phyloP scores from a whole-genome alignment of 23 tunicate genomes.

The Ascidia mentula region DNA sequence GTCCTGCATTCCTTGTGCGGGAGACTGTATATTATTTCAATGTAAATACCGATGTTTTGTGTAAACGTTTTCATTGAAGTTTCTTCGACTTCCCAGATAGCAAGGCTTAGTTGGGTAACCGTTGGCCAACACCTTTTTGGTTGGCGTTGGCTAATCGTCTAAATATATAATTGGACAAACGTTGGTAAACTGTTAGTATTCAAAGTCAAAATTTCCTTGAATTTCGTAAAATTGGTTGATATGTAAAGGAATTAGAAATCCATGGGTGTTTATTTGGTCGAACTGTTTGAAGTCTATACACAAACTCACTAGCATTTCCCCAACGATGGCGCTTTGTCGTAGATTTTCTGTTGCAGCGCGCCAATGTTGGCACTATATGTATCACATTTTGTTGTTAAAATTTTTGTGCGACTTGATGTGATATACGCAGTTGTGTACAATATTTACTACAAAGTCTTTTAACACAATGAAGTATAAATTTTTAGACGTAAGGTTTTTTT shows the following conservation, averaged over 20 bases:
- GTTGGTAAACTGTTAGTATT: neutral
- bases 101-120: constrained; percentile 13
- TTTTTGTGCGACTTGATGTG: neutral
- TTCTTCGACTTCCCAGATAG: too few relatives aligned
- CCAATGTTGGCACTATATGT: constrained; percentile 1
- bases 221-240: neutral
- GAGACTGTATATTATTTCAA: too few relatives aligned
- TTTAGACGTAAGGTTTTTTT: neutral
- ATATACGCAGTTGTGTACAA: constrained; percentile 1
- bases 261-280: neutral
- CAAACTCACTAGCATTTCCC: constrained; percentile 6
- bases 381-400: neutral
- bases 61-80: too few relatives aligned
- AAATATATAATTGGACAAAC: constrained; percentile 10
- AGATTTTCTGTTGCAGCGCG: neutral
- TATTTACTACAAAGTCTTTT: neutral
- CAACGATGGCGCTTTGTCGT: constrained; percentile 12
- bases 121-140: constrained; percentile 11
- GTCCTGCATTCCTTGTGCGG: too few relatives aligned
- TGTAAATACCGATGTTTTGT: too few relatives aligned
- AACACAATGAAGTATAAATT: neutral
- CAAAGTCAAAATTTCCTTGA: neutral
- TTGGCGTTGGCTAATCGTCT: constrained; percentile 13
- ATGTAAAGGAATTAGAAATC: constrained; percentile 8
- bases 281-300: neutral